Base-by-base conservation (phyloP, 2,113 vertebrate species). In the Megaceryle maxima region DNA sequence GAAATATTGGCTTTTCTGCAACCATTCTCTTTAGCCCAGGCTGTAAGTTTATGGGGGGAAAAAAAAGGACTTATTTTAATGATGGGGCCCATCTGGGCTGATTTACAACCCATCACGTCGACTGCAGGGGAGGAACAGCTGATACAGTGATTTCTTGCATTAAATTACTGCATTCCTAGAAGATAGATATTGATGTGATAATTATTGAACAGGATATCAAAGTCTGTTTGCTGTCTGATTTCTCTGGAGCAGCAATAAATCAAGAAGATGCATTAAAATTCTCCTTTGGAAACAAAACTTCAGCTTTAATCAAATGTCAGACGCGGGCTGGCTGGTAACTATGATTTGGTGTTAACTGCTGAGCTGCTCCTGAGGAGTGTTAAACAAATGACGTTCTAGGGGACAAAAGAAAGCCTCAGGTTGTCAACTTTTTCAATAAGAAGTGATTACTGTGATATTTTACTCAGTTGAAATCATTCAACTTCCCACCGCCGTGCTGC, bases 171-270 rank as follows among this genome's bases (percentile, higher is more conserved):
- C 79, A 21, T 85, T 90, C 59, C 76, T 82, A 48, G 87, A 73
- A 74, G 90, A 88, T 87, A 51, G 74, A 67, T 95, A 93, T 90
- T 90, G 93, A 96, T 95, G 92, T 70, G 91, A 59, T 96, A 17
- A 92, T 93, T 91, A 86, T 87, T 66, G 93, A 92, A 31, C 55
- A 57, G 94, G 81, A 60, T 48, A 82, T 94, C 78, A 92, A 92
- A 90, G 96, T 21, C 91, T 64, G 50, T 88, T 94, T 51, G 74
- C 90, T 91, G 91, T 86, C 94, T 44, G 82, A 6, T 95, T 77
- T 46, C 85, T 94, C 51, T 7, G 28, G 74, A 62, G 92, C 85
- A 16, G 70, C 82, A 57, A 63, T 96, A 62, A 89, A 95, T 94
- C 93, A 95, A 28, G 83, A 78, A 92, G 84, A 85, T 57, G 62